These are phyloP conservation scores for Pogona vitticeps DNA, from an alignment of 2,113 vertebrate genomes.

Conservation along the genomic window DNA sequence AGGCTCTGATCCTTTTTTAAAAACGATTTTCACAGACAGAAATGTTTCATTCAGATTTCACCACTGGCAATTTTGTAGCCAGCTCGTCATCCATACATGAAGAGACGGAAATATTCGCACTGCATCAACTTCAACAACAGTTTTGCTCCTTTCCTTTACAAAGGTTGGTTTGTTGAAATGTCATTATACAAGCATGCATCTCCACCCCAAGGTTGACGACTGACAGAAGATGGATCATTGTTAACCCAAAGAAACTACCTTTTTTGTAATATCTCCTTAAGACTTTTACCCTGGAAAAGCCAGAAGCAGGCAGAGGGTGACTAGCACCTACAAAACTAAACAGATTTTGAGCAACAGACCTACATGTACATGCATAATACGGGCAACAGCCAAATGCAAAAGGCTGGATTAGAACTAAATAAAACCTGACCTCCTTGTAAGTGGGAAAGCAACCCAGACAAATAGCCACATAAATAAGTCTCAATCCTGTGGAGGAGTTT, in stretches of 20 bases:
- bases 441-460: not conserved
- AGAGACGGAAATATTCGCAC: constrained; percentile 38
- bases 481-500: not conserved
- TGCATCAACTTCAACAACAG: constrained; percentile 30
- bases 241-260: not conserved
- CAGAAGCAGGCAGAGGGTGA: not conserved
- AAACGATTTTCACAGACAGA: rapidly evolving
- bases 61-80: not conserved
- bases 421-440: not conserved
- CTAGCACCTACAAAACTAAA: not conserved
- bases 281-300: not conserved
- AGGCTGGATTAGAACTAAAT: not conserved
- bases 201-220: not conserved
- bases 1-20: not conserved
- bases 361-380: not conserved
- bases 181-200: not conserved
- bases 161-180: constrained; percentile 28
- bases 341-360: not conserved
- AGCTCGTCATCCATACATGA: constrained; percentile 6
- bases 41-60: constrained; percentile 8
- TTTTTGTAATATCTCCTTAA: not conserved
- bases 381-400: not conserved
- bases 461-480: not conserved
- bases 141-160: constrained; percentile 26
- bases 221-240: not conserved